Evolutionary conservation across 1,140 invertebrate genomes (phyloP), one percentile per base, ranked within the genome.

Genomic region (Anastrepha ludens): DNA sequence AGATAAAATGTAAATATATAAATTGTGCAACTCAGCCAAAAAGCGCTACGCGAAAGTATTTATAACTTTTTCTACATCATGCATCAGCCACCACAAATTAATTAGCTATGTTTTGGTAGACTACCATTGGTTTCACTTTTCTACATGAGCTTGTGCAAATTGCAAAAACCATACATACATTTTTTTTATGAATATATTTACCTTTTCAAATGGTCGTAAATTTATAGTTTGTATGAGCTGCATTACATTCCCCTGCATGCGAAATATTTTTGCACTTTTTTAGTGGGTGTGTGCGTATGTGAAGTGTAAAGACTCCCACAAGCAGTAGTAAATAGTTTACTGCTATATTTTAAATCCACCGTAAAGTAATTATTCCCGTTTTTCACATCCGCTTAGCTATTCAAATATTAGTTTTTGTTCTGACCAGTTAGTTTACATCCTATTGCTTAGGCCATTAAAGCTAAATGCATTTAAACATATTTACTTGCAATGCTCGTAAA

Each of bases 121-220:
- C 44, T 47, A 74, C 41, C 44, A 15, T 74, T 74, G 67, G 39
- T 2, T 74, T 44, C 67, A 74, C 67, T 44, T 74, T 74, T 13
- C 41, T 8, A 74, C 44, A 74, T 47, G 41, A 44, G 41, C 17
- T 74, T 74, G 44, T 74, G 41, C 7, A 44, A 74, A 74, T 74
- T 47, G 44, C 15, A 13, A 7, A 9, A 70, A 17, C 0, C 67
- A 6, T 44, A 70, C 67, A 41, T 39, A 70, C 67, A 41, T 39
- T 39, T 44, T 70, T 70, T 74, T 17, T 39, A 41, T 55, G 11
- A 44, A 74, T 29, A 29, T 29, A 29, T 29, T 44, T 8, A 1
- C 67, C 41, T 74, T 41, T 11, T 74, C 39, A 74, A 44, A 41
- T 74, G 67, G 2, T 74, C 67, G 67, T 74, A 74, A 74, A 74